Percentiles rank a stretch among this genome's conserved stretches.
These are phyloP conservation scores for Pelochelys cantorii DNA, from an alignment of 2,797 vertebrate species.

Conservation along the genomic window DNA sequence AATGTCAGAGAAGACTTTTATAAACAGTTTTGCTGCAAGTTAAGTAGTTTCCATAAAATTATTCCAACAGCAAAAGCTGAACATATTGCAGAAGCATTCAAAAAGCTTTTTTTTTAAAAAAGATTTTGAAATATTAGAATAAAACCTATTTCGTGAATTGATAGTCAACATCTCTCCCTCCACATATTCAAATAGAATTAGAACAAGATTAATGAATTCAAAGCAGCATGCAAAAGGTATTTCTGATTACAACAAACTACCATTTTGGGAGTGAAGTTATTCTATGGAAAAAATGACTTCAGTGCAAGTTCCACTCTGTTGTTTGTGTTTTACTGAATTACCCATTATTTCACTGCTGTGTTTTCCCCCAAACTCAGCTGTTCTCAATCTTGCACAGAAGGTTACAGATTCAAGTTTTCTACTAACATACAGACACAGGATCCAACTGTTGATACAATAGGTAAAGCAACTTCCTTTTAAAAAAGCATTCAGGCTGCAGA, in stretches of 20 bases:
- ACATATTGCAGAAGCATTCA: background rate
- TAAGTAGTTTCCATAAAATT: conserved; percentile 11
- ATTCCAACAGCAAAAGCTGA: conserved; percentile 40
- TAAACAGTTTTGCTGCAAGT: conserved; percentile 6
- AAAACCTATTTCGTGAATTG: background rate
- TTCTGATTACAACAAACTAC: background rate
- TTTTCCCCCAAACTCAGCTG: background rate
- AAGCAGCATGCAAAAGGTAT: background rate
- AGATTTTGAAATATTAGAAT: accelerated
- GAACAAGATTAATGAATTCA: background rate
- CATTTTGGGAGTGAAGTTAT: accelerated
- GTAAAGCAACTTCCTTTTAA: background rate
- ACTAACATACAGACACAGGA: background rate
- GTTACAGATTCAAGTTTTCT: background rate
- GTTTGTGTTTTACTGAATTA: background rate
- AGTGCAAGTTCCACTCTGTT: background rate
- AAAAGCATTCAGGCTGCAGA: background rate
- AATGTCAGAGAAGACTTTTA: conserved; percentile 13
- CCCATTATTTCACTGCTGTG: background rate
- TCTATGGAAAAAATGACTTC: background rate
- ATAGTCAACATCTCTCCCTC: background rate
- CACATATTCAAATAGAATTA: background rate
- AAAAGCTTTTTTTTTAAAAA: background rate
- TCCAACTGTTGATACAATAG: background rate
- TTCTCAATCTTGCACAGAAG: background rate